Evolutionary conservation across 2,888 invertebrate genomes (phyloP).

Genomic region (Lochmaea crataegi): DNA sequence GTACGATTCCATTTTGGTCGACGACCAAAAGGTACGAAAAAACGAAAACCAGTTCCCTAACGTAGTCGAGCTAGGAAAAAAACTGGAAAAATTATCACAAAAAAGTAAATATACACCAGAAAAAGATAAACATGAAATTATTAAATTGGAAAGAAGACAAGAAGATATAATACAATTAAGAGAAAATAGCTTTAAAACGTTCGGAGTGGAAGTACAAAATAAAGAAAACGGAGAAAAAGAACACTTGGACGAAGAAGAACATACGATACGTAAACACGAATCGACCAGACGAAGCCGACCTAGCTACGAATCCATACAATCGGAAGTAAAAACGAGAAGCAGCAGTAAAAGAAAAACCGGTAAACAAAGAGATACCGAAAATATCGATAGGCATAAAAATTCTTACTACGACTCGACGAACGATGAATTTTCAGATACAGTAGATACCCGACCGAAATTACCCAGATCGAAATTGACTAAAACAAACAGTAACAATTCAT

Average conservation of each 20-base stretch:
- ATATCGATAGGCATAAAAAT: constrained; percentile 52
- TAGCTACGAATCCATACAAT: constrained; percentile 60
- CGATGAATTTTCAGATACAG: constrained; percentile 61
- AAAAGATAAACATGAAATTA: constrained; percentile 52
- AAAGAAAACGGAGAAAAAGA: constrained; percentile 59
- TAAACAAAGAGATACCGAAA: constrained; percentile 37
- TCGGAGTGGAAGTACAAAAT: constrained; percentile 57
- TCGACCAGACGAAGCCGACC: constrained; percentile 45
- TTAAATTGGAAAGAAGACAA: constrained; percentile 44
- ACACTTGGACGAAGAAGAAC: constrained; percentile 48
- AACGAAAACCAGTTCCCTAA: constrained; percentile 64
- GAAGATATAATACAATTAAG: constrained; percentile 58
- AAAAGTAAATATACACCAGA: constrained; percentile 62
- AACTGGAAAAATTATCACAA: constrained; percentile 64
- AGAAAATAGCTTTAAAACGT: constrained; percentile 60
- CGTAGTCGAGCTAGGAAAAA: constrained; percentile 64
- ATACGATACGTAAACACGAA: constrained; percentile 42
- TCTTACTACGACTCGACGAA: constrained; percentile 61
- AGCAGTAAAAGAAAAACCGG: constrained; percentile 45
- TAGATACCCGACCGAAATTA: constrained; percentile 70
- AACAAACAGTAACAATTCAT: constrained; percentile 63
- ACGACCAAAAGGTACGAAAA: constrained; percentile 65
- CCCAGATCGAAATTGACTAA: constrained; percentile 79
- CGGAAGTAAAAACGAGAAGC: constrained; percentile 17
- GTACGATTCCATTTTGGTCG: constrained; percentile 87